Percentiles rank a stretch among this genome's conserved stretches.
phyloP scores from a whole-genome alignment of 1,140 invertebrate genomes.

The Drosophila jambulina region DNA sequence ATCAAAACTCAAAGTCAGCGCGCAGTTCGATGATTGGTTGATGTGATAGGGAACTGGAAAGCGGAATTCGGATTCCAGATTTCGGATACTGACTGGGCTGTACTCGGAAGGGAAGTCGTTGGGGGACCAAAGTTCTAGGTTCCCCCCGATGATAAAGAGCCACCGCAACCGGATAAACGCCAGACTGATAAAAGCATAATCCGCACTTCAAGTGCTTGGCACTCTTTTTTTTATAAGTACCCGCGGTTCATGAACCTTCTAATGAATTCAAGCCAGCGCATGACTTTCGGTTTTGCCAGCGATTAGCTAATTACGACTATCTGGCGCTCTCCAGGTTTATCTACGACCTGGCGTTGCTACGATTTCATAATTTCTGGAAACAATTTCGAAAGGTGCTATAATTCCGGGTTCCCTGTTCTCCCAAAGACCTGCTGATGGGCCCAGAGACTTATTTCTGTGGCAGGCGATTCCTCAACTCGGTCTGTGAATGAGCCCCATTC shows the following conservation, averaged over 20 bases:
- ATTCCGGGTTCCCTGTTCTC: slow-evolving; percentile 18
- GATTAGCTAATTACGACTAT: slow-evolving; percentile 22
- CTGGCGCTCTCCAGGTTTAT: slow-evolving; percentile 8
- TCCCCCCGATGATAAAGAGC: slow-evolving; percentile 30
- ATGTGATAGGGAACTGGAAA: slow-evolving; percentile 40
- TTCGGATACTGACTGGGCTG: slow-evolving; percentile 12
- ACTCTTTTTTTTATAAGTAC: background rate
- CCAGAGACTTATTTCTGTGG: slow-evolving; percentile 9
- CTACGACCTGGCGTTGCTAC: slow-evolving; percentile 4
- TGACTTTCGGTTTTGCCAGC: slow-evolving; percentile 65
- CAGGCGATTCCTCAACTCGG: slow-evolving; percentile 17
- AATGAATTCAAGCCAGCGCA: slow-evolving; percentile 62
- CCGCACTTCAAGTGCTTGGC: slow-evolving; percentile 6
- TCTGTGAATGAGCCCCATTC: slow-evolving; percentile 72
- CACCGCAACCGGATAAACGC: slow-evolving; percentile 32
- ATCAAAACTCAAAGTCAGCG: slow-evolving; percentile 56
- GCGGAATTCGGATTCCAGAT: slow-evolving; percentile 33
- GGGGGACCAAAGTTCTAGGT: slow-evolving; percentile 14
- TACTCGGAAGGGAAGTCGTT: slow-evolving; percentile 24
- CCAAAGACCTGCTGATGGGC: slow-evolving; percentile 36
- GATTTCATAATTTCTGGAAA: slow-evolving; percentile 64
- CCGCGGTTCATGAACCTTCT: slow-evolving; percentile 55
- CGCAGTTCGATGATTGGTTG: slow-evolving; percentile 29
- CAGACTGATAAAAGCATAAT: slow-evolving; percentile 37
- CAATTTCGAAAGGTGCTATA: slow-evolving; percentile 25